phyloP scores from a whole-genome alignment of 2,797 vertebrate genomes.

The Enteromius unitaeniatus region DNA sequence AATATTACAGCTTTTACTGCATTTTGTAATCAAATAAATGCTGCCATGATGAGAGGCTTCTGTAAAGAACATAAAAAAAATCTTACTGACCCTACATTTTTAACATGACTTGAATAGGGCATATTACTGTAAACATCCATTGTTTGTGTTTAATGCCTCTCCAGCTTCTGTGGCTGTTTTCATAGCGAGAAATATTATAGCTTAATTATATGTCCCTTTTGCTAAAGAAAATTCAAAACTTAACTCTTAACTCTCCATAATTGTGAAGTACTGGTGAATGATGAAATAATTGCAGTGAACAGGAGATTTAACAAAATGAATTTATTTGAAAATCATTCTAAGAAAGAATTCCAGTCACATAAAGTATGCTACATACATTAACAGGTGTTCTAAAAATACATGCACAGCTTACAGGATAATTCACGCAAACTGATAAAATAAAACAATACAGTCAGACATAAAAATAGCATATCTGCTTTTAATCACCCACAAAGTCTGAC shows the following conservation, averaged over 20 bases:
- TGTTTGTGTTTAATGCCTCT: too few species aligned
- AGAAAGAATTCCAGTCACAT: not conserved
- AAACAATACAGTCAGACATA: not conserved
- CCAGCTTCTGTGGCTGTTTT: too few species aligned
- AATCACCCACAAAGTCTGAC: not conserved
- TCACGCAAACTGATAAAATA: not conserved
- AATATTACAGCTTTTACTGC: not conserved
- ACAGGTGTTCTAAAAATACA: not conserved
- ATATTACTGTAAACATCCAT: not conserved
- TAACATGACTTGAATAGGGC: not conserved
- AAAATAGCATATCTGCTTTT: not conserved
- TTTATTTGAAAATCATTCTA: constrained; percentile 24
- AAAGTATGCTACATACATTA: not conserved
- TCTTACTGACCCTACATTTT: not conserved
- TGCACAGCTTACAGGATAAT: not conserved
- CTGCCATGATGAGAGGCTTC: not conserved
- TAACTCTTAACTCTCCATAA: not conserved
- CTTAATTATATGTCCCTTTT: too few species aligned
- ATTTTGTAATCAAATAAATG: not conserved
- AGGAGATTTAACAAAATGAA: not conserved
- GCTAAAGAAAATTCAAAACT: too few species aligned
- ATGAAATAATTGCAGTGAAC: not conserved
- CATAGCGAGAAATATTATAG: too few species aligned
- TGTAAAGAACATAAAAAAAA: not conserved
- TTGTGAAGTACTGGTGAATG: too few species aligned